phyloP scores from a whole-genome alignment of 2,888 invertebrate genomes.

The Alviniconcha strummeri region DNA sequence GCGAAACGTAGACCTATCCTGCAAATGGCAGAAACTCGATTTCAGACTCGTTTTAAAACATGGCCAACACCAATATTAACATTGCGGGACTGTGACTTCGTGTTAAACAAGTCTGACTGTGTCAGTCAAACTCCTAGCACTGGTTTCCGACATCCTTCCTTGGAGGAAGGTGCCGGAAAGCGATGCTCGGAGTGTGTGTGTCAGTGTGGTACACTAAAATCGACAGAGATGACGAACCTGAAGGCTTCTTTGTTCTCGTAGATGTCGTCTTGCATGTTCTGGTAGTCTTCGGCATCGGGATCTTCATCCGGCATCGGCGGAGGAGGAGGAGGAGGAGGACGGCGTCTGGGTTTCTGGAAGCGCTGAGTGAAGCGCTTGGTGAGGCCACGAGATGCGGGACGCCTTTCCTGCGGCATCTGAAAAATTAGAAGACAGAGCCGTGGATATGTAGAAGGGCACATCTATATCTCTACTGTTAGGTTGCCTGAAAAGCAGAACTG shows the following conservation, averaged over 20 bases:
- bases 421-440: not conserved
- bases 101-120: no score
- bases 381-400: constrained; percentile 17
- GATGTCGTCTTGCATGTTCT: constrained; percentile 26
- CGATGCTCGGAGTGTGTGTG: no score
- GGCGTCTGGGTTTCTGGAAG: constrained; percentile 53
- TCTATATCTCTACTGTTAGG: not conserved
- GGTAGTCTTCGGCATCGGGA: constrained; percentile 9
- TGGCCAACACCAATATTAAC: not conserved
- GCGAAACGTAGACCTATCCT: no score
- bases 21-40: not conserved
- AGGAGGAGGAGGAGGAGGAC: constrained; percentile 53
- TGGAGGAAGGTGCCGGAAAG: no score
- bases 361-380: constrained; percentile 39
- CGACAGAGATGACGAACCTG: not conserved
- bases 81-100: not conserved
- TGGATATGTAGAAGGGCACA: not conserved
- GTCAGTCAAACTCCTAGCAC: no score
- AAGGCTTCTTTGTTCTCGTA: constrained; percentile 22
- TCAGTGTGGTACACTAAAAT: not conserved
- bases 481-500: not conserved
- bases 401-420: constrained; percentile 17
- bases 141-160: no score
- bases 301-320: not conserved
- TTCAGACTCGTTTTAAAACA: not conserved